These are phyloP conservation scores for Spondyliosoma cantharus DNA, from an alignment of 2,797 vertebrate species.

Conservation along the genomic window DNA sequence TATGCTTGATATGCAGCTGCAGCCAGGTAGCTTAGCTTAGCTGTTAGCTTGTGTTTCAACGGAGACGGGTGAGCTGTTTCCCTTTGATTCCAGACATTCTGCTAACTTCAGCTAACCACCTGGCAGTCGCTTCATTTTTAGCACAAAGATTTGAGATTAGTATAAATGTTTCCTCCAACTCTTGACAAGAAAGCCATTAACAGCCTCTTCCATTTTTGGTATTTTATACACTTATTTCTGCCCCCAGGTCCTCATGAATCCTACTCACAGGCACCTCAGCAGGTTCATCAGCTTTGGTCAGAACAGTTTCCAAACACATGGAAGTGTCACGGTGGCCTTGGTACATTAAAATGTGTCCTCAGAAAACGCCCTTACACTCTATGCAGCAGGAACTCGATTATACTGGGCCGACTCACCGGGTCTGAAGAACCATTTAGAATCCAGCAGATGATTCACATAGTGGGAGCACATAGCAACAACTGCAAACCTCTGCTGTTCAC, in stretches of 20 bases:
- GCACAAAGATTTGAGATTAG: background rate
- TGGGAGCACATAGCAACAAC: background rate
- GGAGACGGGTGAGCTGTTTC: background rate
- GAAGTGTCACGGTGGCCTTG: background rate
- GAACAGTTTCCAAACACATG: constrained; percentile 6
- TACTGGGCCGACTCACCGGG: constrained; percentile 22
- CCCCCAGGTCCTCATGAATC: too few species aligned
- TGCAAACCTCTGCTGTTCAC: background rate
- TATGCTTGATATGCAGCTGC: background rate
- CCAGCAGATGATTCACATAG: constrained; percentile 21
- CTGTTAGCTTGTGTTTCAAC: background rate
- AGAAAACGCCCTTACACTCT: constrained; percentile 3
- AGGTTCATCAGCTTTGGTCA: background rate
- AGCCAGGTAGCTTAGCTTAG: too few species aligned
- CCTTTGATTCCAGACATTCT: background rate
- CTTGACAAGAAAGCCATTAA: background rate
- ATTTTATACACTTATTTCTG: too few species aligned
- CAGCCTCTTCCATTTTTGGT: background rate
- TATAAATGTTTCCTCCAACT: background rate
- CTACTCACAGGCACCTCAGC: too few species aligned
- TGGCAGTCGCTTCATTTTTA: background rate
- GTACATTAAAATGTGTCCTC: constrained; percentile 21
- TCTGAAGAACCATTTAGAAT: constrained; percentile 28
- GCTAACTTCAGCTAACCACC: background rate
- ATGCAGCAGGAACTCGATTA: background rate